Base-by-base conservation (phyloP, 2,113 vertebrate genomes). In the Hassar affinis region DNA sequence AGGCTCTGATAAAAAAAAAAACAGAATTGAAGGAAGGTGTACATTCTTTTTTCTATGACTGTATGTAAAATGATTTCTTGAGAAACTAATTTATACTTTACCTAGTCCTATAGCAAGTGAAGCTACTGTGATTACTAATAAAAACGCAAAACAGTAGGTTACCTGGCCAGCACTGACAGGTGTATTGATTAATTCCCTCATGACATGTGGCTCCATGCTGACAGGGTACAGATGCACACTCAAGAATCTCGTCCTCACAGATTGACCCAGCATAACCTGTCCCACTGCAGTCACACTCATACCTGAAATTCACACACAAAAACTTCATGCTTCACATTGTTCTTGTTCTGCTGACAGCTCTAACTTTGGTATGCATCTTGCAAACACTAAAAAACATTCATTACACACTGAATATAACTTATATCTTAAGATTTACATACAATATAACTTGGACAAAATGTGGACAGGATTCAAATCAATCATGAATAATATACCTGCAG, bases 91-190 rank as follows among this genome's bases (percentile, higher is more conserved):
- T 25, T 71, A 71, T 45, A 17, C 22, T 47, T 30, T 74, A 74
- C 14, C 14, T 9, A 76, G 54, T 33, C 17, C 72, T 6, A 22
- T 14, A 27, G 30, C 20, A 47, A 45, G 57, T 84, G 9, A 35
- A 49, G 27, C 14, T 10, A 75, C n/a, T 22, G 12, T 61, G 30
- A 62, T 30, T 9, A 51, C 27, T 66, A 64, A 59, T 51, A 10
- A 62, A 17, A 81, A 3, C 25, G 7, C 6, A 45, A 17, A 38
- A 17, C 0, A 64, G 54, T 38, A 45, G 49, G 25, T 56, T 91
- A 99, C 98, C 98, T 94, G 95, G 88, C 96, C 95, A 98, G 90
- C 97, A 99, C 77, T 92, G 89, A 85, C 98, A 99, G 85, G 80
- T 80, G 89, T 97, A 99, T 86, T 88, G 90, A 81, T 94, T 96